Conservation (phyloP, 2,888 invertebrate genomes). For the Herminia tarsipennalis region DNA sequence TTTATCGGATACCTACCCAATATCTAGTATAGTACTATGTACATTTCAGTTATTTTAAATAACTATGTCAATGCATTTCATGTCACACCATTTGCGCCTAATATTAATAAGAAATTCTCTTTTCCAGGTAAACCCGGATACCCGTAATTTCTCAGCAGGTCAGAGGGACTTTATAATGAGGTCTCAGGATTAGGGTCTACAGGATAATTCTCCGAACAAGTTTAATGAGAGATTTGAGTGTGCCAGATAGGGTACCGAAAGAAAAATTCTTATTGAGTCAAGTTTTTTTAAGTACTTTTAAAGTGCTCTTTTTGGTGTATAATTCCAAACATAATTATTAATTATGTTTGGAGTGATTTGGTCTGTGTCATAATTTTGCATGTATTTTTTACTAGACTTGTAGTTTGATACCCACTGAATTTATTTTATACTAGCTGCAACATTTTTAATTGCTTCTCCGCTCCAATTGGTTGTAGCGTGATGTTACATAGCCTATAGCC, state of each 20-base stretch:
- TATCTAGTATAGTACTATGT: too few species aligned
- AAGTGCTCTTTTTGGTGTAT: constrained; percentile 9
- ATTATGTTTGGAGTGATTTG: constrained; percentile 11
- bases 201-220: constrained; percentile 42
- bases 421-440: too few species aligned
- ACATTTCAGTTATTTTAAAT: too few species aligned
- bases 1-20: too few species aligned
- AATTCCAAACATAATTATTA: too few species aligned
- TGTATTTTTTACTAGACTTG: neutral
- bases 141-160: constrained; percentile 26
- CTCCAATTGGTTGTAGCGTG: too few species aligned
- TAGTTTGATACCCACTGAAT: neutral
- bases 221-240: constrained; percentile 53
- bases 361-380: constrained; percentile 7
- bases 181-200: constrained; percentile 39
- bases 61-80: too few species aligned
- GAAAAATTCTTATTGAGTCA: constrained; percentile 31
- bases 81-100: too few species aligned
- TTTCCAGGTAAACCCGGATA: constrained; percentile 46
- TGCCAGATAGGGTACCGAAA: constrained; percentile 20
- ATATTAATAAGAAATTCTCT: constrained; percentile 34
- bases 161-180: constrained; percentile 47
- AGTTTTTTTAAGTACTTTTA: constrained; percentile 22
- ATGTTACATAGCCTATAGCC: too few species aligned
- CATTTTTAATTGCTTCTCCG: too few species aligned